Evolutionary conservation across 1,140 invertebrate species (phyloP).

Genomic region (Manduca sexta): DNA sequence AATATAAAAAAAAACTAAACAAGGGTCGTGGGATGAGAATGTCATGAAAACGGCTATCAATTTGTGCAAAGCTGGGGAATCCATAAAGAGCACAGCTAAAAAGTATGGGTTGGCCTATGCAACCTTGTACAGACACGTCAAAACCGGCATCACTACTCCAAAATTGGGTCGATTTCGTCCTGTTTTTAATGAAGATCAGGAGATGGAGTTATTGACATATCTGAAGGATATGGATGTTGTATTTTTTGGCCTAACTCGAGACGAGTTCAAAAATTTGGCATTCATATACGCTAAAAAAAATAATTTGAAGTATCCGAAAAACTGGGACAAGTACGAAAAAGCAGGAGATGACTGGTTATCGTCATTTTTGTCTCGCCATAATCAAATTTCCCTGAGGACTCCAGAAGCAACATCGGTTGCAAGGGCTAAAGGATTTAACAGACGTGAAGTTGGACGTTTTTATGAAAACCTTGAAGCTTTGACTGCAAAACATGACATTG

Average conservation of each 20-base stretch:
- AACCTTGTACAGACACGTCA: slow-evolving; percentile 29
- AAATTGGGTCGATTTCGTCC: slow-evolving; percentile 25
- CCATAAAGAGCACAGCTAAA: slow-evolving; percentile 35
- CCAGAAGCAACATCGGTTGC: slow-evolving; percentile 39
- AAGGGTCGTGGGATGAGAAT: slow-evolving; percentile 12
- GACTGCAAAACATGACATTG: slow-evolving; percentile 24
- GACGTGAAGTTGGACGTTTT: slow-evolving; percentile 26
- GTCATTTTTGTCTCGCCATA: slow-evolving; percentile 29
- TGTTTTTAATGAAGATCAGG: slow-evolving; percentile 17
- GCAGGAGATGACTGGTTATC: slow-evolving; percentile 25
- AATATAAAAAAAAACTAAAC: slow-evolving; percentile 15
- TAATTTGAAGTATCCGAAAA: slow-evolving; percentile 24
- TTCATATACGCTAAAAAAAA: slow-evolving; percentile 25
- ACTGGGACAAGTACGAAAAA: slow-evolving; percentile 27
- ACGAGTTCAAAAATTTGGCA: slow-evolving; percentile 14
- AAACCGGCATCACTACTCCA: slow-evolving; percentile 27
- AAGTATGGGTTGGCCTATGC: slow-evolving; percentile 34
- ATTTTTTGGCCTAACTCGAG: not conserved
- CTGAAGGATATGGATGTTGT: not conserved
- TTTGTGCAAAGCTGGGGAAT: slow-evolving; percentile 23
- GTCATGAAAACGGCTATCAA: slow-evolving; percentile 23
- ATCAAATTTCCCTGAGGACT: slow-evolving; percentile 26
- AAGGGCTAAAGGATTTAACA: slow-evolving; percentile 29
- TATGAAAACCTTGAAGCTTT: slow-evolving; percentile 24
- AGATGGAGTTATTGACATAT: not conserved